Evolutionary conservation across 2,888 invertebrate genomes (phyloP).

Genomic region (Dicroscelio sp.): DNA sequence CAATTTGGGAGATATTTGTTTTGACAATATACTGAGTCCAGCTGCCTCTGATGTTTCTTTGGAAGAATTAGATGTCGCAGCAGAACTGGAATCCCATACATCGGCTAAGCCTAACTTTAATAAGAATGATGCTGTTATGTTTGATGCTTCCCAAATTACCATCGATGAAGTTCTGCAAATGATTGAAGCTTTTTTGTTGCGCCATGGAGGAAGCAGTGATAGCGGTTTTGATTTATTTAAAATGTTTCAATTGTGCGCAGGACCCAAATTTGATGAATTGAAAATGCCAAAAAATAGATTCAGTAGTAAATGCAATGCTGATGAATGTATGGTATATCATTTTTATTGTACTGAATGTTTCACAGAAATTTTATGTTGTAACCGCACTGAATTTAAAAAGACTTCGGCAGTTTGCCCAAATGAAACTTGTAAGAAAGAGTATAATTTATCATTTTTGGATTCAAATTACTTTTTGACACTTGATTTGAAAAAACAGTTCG

Average conservation of each 20-base stretch:
- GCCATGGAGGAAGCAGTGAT: conserved; percentile 22
- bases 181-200: conserved; percentile 32
- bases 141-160: conserved; percentile 12
- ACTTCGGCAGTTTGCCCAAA: conserved; percentile 39
- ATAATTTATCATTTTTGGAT: conserved; percentile 37
- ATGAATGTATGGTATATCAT: conserved; percentile 22
- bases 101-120: neutral
- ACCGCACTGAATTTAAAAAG: neutral
- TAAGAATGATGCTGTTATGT: conserved; percentile 23
- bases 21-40: too few relatives aligned
- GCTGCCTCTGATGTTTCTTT: neutral
- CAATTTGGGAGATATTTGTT: too few relatives aligned
- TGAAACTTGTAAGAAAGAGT: conserved; percentile 13
- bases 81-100: neutral
- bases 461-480: conserved; percentile 46
- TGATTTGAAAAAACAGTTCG: conserved; percentile 31
- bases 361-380: conserved; percentile 3
- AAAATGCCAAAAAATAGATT: conserved; percentile 43
- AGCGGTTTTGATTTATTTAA: conserved; percentile 30
- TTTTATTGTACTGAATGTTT: conserved; percentile 58
- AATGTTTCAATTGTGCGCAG: conserved; percentile 52
- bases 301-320: conserved; percentile 12
- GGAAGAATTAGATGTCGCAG: neutral
- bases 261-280: conserved; percentile 44
- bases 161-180: conserved; percentile 41